Conservation (phyloP, 2,888 invertebrate species). For the Brassicogethes aeneus region DNA sequence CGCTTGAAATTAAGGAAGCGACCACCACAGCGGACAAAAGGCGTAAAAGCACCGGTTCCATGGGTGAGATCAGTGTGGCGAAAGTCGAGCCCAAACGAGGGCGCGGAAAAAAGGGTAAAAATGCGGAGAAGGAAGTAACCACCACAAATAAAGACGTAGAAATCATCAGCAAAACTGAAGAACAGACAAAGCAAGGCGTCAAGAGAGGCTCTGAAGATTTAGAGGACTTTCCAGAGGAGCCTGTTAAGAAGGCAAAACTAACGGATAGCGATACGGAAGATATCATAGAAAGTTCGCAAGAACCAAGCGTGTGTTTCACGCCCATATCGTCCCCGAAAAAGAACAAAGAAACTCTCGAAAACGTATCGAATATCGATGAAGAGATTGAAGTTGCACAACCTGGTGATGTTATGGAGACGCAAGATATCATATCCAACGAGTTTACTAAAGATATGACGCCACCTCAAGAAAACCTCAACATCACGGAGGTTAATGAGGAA, state of each 20-base stretch:
- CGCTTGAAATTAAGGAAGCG: no score
- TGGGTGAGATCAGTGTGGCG: no score
- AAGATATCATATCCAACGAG: no score
- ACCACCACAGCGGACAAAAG: no score
- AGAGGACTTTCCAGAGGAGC: neutral
- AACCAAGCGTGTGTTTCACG: constrained; percentile 30
- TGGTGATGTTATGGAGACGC: neutral
- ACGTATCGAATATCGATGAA: neutral
- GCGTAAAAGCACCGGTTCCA: no score
- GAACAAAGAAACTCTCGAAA: neutral
- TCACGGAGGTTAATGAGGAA: neutral
- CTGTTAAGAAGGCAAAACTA: neutral
- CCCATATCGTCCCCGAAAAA: constrained; percentile 16
- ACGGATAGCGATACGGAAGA: constrained; percentile 38
- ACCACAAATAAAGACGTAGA: neutral
- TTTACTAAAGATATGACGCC: no score
- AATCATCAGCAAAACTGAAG: no score
- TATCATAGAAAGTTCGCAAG: constrained; percentile 54
- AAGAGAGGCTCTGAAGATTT: neutral
- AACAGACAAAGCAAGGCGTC: neutral
- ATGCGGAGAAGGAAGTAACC: neutral
- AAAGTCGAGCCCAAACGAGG: no score
- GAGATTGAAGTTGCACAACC: neutral
- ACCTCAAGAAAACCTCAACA: neutral
- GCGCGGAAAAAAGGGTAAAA: neutral